Evolutionary conservation across 2,797 vertebrate genomes (phyloP), one percentile per base, ranked within the genome.

Genomic region (Alca torda): DNA sequence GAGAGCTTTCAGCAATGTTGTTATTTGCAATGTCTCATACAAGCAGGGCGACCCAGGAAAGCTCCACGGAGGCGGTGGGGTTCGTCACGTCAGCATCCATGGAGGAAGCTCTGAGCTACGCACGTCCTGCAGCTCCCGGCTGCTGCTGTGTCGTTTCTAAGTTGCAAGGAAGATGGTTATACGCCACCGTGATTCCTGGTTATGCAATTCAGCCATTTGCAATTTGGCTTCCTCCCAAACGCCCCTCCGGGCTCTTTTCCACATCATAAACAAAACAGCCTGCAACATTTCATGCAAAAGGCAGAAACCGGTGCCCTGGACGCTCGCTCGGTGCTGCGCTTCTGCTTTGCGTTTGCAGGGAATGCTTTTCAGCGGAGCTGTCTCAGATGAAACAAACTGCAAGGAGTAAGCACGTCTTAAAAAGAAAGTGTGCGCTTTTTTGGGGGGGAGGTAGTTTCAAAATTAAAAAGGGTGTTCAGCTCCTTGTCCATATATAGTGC

Each of bases 381-480:
- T 73, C 51, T 53, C 33, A 8, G 48, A 31, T 24, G 31, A 69
- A 70, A 35, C 25, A 11, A 41, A 43, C 61, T 68, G 63, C 33
- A 31, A 46, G 35, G 35, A 72, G 54, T 35, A 8, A 75, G 59
- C 46, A 35, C 2, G 2, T 46, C 46, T 56, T 26, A 8, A 53
- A 68, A 73, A 67, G 79, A 51, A 72, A 68, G 19, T 0, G 2
- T 37, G 16, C 12, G 18, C 25, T n/a, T 39, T 80, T 65, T 31
- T 4, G 31, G 11, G 6, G 2, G 19, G 16, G 13, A 30, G 3
- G 7, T 0, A 20, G 1, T 46, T 68, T 72, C 19, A 31, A 54
- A 54, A 39, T 24, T 23, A 33, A 56, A 33, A 56, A 33, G 31
- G 31, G 54, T 17, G 18, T 33, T 67, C 0, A 1, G 13, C 70